These are phyloP conservation scores for Phyllostomus discolor DNA, from an alignment of 2,113 vertebrate species.

Conservation along the genomic window DNA sequence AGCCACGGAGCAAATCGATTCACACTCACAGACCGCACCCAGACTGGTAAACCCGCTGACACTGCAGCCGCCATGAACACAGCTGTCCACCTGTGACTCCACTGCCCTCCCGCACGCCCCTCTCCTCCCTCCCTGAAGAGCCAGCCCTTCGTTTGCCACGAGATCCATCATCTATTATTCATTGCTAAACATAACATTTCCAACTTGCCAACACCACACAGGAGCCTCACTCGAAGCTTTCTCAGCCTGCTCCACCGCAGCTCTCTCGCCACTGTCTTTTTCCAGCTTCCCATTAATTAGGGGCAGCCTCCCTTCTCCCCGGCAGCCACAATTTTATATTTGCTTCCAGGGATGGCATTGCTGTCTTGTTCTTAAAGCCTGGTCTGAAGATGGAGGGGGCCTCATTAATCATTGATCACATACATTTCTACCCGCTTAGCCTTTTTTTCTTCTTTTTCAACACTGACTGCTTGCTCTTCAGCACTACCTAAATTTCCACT, in stretches of 20 bases:
- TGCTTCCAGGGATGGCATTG: not conserved
- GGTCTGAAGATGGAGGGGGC: not conserved
- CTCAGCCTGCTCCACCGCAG: not conserved
- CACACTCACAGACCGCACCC: not conserved
- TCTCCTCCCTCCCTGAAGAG: not conserved
- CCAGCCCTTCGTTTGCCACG: not conserved
- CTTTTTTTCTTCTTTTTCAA: not conserved
- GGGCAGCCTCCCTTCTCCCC: not conserved
- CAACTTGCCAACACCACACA: not conserved
- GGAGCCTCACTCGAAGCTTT: not conserved
- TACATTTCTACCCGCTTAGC: not conserved
- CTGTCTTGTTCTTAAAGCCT: not conserved
- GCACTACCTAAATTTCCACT: not conserved
- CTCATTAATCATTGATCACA: not conserved
- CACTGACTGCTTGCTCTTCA: not conserved
- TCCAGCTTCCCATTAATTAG: not conserved
- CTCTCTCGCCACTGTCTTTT: not conserved
- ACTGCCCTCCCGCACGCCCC: not conserved
- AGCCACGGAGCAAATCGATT: not conserved
- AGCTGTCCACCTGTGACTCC: not conserved
- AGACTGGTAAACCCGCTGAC: not conserved
- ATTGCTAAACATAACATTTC: slow-evolving; percentile 37
- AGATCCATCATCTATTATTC: slow-evolving; percentile 14
- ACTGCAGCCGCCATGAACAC: not conserved
- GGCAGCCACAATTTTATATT: not conserved